Evolutionary conservation across 1,140 invertebrate species (phyloP), one percentile per base, ranked within the genome.

Genomic region (Bombus affinis): DNA sequence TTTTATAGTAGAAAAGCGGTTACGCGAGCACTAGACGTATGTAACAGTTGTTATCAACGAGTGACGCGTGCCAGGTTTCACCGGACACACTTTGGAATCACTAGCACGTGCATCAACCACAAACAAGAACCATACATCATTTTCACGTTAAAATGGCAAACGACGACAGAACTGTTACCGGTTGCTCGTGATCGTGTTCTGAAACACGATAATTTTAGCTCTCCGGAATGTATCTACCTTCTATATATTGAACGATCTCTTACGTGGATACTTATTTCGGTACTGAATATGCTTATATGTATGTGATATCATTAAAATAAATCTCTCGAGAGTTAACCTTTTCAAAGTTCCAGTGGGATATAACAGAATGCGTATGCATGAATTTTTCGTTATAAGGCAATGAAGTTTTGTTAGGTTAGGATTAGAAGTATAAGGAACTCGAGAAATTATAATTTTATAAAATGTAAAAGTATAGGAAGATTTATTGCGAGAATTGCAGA

Each of bases 141-240:
- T 85, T 85, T 88, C 73, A 81, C 72, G 74, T 87, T 87, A 87
- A 77, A 75, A 83, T 88, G 73, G 35, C 59, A 79, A 84, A 88
- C 65, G 70, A 84, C 59, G 76, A 57, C 12, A 35, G 72, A 62
- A 66, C 35, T 65, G 81, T 68, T 83, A 32, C 59, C n/a, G 66
- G 65, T 78, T 44, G 53, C 66, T 70, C 37, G 82, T 78, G 82
- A 47, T 32, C 66, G 22, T 32, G 37, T 84, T n/a, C 66, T 71
- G 66, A 66, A 70, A 83, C 72, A 76, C 15, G 59, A 76, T 76
- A 83, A 76, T 83, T 83, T 83, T 76, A 83, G 18, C 32, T 44
- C 28, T 68, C 18, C n/a, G 42, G 32, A 76, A 37, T 47, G 57
- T 37, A 83, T 15, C 32, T 37, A 83, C 2, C 32, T 28, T 47